Evolutionary conservation across 2,888 invertebrate species (phyloP), one percentile per base, ranked within the genome.

Genomic region (Erebia palarica): DNA sequence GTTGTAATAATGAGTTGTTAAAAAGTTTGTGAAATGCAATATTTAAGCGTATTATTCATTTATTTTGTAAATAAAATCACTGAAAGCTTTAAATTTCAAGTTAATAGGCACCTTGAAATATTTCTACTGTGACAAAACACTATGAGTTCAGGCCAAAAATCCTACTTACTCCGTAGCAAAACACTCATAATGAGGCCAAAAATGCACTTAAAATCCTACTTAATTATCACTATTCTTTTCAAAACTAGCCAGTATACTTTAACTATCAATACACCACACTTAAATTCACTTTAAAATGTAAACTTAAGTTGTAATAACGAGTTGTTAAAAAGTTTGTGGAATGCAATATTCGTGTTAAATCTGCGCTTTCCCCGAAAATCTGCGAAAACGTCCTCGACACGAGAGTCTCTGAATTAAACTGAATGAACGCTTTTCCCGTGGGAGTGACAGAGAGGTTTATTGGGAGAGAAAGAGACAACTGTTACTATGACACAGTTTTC

Each of bases 391-490:
- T 70, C 70, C 70, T 68, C 57, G 18, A 11, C 57, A 49, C 49
- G 61, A 14, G 68, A 68, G 49, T 21, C 44, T 61, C 70, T 8
- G 59, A 47, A 51, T 42, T 59, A 66, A 70, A 73, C 73, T 73
- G 68, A 70, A 70, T 70, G 73, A 44, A 63, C 42, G 18, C 42
- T 68, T 69, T 70, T 68, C 61, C 60, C 59, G 44, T 18, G 47
- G 27, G 68, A 68, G 61, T 55, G 68, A 73, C 27, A 16, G 73
- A 65, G 65, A 68, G 7, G 59, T 47, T 44, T 51, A 65, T 27
- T 73, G 57, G 1, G 21, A 57, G 27, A 11, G 60, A 70, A 70
- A 57, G 70, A 18, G 67, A 66, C 9, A 42, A 2, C 55, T 44
- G 11, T 51, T 27, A 36, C 21, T 13, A n/a, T 53, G 14, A 16